Base-by-base conservation (phyloP, 2,888 invertebrate genomes). In the Pollenia labialis region DNA sequence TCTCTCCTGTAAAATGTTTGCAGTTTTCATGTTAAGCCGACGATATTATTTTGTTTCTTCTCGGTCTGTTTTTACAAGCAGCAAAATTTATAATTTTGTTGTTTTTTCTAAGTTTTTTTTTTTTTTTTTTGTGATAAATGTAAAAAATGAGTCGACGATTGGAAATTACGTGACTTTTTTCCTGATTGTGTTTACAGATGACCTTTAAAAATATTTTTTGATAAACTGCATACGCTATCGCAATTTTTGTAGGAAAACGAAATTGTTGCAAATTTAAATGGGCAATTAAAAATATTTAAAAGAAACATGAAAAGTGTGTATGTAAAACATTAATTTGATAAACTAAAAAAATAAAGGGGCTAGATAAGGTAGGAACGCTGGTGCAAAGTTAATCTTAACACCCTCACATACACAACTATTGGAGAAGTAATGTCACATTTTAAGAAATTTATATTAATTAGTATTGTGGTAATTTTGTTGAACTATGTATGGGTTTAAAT, bases 111-210 rank as follows among this genome's bases (percentile, higher is more conserved):
- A 23, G 9, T 18, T 32, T 62, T 48, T 68, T 79, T 77, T 40
- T 11, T 23, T 54, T 14, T 44, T 71, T 66, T 66, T 48, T 56
- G 4, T 42, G 32, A 66, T 40, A 72, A 74, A 48, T 74, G 74
- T 60, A 32, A 48, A 75, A 69, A 75, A 68, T 60, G 42, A 80
- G 46, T 85, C 58, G 69, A 48, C 74, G 79, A 79, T 60, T 68
- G 69, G 60, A 62, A 54, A 69, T 60, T 85, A 85, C 85, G 85
- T 85, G 85, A 80, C 75, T 56, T 71, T 74, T 64, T 44, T 85
- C n/a, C 16, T 44, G 40, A 69, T 54, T 60, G 9, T 52, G n/a
- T 56, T 48, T 42, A 77, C 32, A 68, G 23, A 60, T 50, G 44
- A 16, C 2, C 46, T 56, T 46, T 46, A 69, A 40, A 40, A 9